Conservation (phyloP, 2,797 vertebrate species). For the Myotis vivesi region DNA sequence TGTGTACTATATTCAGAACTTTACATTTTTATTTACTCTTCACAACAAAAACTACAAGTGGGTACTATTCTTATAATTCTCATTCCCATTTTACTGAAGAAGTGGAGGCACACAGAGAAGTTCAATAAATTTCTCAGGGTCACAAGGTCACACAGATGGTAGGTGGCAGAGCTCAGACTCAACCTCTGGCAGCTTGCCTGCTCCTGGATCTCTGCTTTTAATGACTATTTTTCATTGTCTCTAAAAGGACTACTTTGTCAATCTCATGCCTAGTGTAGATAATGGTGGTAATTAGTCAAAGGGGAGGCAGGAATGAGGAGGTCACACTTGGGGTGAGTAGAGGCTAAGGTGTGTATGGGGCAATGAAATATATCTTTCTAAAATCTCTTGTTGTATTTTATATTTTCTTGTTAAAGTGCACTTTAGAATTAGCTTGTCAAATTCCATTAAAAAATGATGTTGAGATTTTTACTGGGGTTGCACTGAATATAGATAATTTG, state of each 20-base stretch:
- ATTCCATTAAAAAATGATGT: neutral
- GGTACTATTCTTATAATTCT: neutral
- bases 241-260: neutral
- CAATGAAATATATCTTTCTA: neutral
- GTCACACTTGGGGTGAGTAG: neutral
- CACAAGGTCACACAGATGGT: neutral
- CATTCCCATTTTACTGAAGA: neutral
- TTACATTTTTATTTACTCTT: neutral
- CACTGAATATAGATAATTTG: neutral
- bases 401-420: neutral
- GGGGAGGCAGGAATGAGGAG: neutral
- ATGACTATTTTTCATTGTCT: neutral
- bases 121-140: neutral
- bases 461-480: neutral
- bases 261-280: accelerated
- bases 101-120: neutral
- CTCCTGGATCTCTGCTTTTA: neutral
- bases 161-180: neutral
- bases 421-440: conserved; percentile 1
- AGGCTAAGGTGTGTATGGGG: neutral
- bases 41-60: neutral
- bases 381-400: neutral
- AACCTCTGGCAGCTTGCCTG: neutral
- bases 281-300: neutral
- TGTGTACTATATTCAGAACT: neutral